phyloP scores from a whole-genome alignment of 2,888 invertebrate genomes.

The Drosophila fungiperda region DNA sequence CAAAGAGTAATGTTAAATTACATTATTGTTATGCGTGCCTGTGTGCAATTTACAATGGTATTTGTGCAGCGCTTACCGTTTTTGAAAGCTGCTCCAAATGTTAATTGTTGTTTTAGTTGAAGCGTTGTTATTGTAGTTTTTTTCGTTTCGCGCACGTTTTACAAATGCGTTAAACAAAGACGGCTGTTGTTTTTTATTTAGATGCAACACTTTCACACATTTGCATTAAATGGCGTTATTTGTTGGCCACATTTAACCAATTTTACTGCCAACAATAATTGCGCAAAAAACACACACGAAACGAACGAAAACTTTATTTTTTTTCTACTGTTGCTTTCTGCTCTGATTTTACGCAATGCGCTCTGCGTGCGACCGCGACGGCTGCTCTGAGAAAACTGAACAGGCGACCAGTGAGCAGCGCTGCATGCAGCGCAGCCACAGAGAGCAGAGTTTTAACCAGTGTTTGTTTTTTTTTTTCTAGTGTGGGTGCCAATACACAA shows the following conservation, averaged over 20 bases:
- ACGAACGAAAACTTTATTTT: constrained; percentile 18
- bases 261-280: constrained; percentile 37
- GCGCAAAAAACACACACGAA: constrained; percentile 35
- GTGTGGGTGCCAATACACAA: neutral
- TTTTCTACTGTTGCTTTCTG: neutral
- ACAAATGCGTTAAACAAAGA: constrained; percentile 40
- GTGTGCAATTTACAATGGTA: constrained; percentile 15
- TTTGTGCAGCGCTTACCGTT: constrained; percentile 66
- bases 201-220: constrained; percentile 72
- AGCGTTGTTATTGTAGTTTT: constrained; percentile 23
- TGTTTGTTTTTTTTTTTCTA: neutral
- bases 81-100: constrained; percentile 54
- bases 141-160: constrained; percentile 15
- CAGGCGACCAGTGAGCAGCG: constrained; percentile 9
- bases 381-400: constrained; percentile 45
- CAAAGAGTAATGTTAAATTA: constrained; percentile 54
- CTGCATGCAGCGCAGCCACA: constrained; percentile 7
- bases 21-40: constrained; percentile 1
- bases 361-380: constrained; percentile 47
- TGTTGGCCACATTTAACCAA: constrained; percentile 47
- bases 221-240: constrained; percentile 70
- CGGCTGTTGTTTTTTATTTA: constrained; percentile 27
- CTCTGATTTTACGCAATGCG: constrained; percentile 31
- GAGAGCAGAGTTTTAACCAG: neutral
- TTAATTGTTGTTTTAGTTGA: constrained; percentile 31